Percentiles rank a stretch among this genome's conserved stretches.
These are phyloP conservation scores for Enteromius mattozi DNA, from an alignment of 2,797 vertebrate genomes.

Conservation along the genomic window DNA sequence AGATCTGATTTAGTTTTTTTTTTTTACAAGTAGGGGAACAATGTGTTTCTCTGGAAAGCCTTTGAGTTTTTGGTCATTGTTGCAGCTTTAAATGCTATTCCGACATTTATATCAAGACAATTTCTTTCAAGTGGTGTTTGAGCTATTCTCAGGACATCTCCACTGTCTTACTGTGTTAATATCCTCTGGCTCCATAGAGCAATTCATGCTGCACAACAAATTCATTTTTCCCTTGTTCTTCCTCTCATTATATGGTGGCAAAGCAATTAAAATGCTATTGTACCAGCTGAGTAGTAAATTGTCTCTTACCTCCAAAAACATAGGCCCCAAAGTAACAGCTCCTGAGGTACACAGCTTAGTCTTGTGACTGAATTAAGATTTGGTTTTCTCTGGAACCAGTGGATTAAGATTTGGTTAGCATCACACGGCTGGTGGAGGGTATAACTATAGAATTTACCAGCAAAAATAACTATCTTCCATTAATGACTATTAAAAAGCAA, in stretches of 20 bases:
- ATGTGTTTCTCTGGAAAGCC: conserved; percentile 3
- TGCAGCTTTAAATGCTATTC: conserved; percentile 9
- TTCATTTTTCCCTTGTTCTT: conserved; percentile 19
- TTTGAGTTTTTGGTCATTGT: neutral
- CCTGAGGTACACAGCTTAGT: conserved; percentile 16
- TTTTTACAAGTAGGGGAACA: neutral
- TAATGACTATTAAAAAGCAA: neutral
- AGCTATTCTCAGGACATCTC: conserved; percentile 40
- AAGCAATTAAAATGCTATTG: conserved; percentile 48
- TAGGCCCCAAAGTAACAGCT: neutral
- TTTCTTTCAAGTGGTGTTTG: conserved; percentile 33
- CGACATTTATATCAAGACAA: conserved; percentile 22
- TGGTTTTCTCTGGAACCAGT: neutral
- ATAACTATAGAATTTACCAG: neutral
- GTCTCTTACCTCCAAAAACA: conserved; percentile 31
- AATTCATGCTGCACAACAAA: conserved; percentile 38
- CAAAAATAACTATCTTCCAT: neutral
- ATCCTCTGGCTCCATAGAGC: conserved; percentile 32
- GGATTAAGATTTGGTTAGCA: neutral
- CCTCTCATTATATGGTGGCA: conserved; percentile 31
- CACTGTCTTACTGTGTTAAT: conserved; percentile 40
- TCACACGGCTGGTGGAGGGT: neutral
- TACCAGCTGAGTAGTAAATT: conserved; percentile 36
- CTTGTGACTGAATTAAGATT: conserved; percentile 23
- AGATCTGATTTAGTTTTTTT: neutral